Evolutionary conservation across 2,113 vertebrate genomes (phyloP), one percentile per base, ranked within the genome.

Genomic region (Sakesphorus luctuosus): DNA sequence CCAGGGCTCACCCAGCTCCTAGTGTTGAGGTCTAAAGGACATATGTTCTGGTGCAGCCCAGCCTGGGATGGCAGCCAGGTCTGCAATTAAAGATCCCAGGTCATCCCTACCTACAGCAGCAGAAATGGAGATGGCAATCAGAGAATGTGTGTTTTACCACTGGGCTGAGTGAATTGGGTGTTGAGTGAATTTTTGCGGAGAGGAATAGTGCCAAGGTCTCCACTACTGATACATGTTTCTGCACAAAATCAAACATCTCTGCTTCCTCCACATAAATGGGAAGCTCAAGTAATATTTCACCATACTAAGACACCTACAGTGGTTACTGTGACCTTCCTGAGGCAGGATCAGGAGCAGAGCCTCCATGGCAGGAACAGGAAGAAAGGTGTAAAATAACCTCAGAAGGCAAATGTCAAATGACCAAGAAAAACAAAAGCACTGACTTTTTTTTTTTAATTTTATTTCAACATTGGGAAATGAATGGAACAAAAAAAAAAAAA

Each of bases 1-100:
- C 47, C 46, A 40, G 52, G 53, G 67, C 87, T 94, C 74, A 47
- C 29, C 46, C 66, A 81, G 61, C 46, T 79, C 74, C 50, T 38
- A 13, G 7, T 69, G 40, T 71, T 53, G 66, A 76, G 36, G 36
- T 85, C 81, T 73, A 67, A 69, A 87, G 77, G 65, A 80, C 10
- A 5, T 4, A 7, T 19, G 28, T 56, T 92, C n/a, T 67, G n/a
- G 21, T 73, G 50, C 67, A 87, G 49, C 77, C 68, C 55, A 74
- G 67, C 55, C 72, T 84, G 94, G 90, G 76, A 84, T 84, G 69
- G 52, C 44, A 84, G 84, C 79, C 96, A 96, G 86, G 53, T 65
- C 73, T 93, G 56, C 69, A 89, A 24, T 58, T 89, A 84, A 88
- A 89, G 61, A 69, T 56, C 83, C 65, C 50, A 63, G 33, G 38